Base-by-base conservation (phyloP, 2,113 vertebrate genomes). In the Sula dactylatra region DNA sequence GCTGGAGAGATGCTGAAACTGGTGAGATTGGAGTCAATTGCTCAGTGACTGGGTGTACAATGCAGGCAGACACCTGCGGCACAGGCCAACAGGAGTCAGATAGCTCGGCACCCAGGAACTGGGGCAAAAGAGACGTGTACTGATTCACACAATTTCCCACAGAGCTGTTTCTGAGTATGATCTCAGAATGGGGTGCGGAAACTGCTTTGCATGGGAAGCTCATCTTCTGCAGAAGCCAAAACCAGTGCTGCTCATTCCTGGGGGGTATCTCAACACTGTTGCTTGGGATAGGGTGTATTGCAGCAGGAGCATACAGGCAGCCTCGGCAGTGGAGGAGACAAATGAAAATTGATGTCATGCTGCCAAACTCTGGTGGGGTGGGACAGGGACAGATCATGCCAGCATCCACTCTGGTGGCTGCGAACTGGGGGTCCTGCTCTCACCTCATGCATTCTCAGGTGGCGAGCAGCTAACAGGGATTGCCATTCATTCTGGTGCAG, bases 41-140 rank as follows among this genome's bases (percentile, higher is more conserved):
- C 54, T 82, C 19, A 22, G 62, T 0, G 0, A 2, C 56, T 69
- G 52, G 12, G 36, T 73, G 18, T 80, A 24, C 27, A 45, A 1
- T 17, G 40, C 58, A 64, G 52, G 61, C 20, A 88, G 49, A 22
- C 58, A 56, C 31, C 58, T 34, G n/a, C 50, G 27, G 67, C 54
- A 70, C 40, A 34, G 24, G 67, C 58, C 36, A 56, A 6, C 29
- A 5, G 47, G 52, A 85, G 34, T n/a, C 65, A 15, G 45, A 19
- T 15, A 93, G 78, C 27, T 79, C 0, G 0, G 44, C 42, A 49
- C 38, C 7, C 47, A 54, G 18, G 36, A 79, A 40, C 54, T 27
- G 31, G 47, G 58, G 38, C 66, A 82, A 74, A 15, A 94, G 52
- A 55, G 42, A 77, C 0, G 0, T 13, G 40, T 69, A n/a, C 42